Conservation (phyloP, 2,113 vertebrate species). For the Megaceryle torquata region DNA sequence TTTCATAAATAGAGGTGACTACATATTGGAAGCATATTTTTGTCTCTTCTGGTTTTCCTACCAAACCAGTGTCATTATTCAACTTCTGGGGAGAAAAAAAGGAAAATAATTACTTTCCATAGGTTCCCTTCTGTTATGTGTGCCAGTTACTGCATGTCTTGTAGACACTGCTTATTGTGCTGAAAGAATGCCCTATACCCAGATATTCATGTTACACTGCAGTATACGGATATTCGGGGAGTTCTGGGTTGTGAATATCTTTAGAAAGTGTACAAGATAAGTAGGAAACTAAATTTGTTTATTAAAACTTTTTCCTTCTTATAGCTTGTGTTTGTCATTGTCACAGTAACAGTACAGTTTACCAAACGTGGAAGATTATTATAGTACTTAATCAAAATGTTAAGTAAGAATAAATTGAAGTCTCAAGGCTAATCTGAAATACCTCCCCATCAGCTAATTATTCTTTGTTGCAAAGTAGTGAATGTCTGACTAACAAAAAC, state of each 20-base stretch:
- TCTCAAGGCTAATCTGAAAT: not conserved
- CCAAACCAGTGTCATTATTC: conserved; percentile 14
- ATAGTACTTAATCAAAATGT: not conserved
- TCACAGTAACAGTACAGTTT: not conserved
- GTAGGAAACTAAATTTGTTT: not conserved
- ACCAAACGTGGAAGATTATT: not conserved
- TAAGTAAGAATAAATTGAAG: not conserved
- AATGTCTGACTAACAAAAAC: not conserved
- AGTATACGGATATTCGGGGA: not conserved
- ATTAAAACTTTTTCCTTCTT: not conserved
- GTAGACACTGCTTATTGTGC: not conserved
- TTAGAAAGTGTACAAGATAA: not conserved
- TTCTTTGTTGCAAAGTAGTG: not conserved
- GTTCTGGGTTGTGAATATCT: not conserved
- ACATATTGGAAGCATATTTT: conserved; percentile 15
- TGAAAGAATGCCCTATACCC: not conserved
- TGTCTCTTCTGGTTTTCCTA: conserved; percentile 54
- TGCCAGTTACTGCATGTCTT: not conserved
- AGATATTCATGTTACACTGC: not conserved
- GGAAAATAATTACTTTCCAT: not conserved
- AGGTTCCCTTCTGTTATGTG: not conserved
- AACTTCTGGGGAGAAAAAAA: not conserved
- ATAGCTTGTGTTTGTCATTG: not conserved
- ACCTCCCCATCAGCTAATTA: not conserved
- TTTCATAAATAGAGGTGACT: conserved; percentile 30